Evolutionary conservation across 2,888 invertebrate genomes (phyloP).

Genomic region (Graphium colonna): DNA sequence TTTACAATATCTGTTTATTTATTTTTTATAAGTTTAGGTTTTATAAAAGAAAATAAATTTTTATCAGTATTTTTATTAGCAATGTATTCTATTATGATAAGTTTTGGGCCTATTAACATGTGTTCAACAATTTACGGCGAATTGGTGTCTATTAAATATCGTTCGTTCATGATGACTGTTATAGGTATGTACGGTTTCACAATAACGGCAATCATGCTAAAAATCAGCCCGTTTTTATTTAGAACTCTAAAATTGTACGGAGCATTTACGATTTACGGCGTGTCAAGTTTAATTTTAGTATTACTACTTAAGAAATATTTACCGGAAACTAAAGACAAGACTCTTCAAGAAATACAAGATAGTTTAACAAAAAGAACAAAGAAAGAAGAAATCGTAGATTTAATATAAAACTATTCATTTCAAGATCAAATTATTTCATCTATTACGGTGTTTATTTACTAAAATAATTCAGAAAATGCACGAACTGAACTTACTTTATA

Average conservation of each 20-base stretch:
- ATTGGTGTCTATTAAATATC: constrained; percentile 33
- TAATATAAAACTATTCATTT: too few species aligned
- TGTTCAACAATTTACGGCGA: constrained; percentile 36
- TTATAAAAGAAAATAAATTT: not conserved
- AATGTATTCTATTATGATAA: constrained; percentile 21
- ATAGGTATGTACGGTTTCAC: constrained; percentile 1
- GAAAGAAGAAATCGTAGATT: too few species aligned
- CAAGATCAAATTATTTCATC: too few species aligned
- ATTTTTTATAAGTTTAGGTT: constrained; percentile 21
- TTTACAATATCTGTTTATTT: constrained; percentile 36
- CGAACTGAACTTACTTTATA: too few species aligned
- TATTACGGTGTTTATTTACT: too few species aligned
- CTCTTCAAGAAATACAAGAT: constrained; percentile 29
- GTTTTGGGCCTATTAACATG: constrained; percentile 37
- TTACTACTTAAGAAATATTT: constrained; percentile 34
- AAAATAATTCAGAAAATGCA: too few species aligned
- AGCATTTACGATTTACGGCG: constrained; percentile 35
- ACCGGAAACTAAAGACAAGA: constrained; percentile 27
- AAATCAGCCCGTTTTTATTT: constrained; percentile 1
- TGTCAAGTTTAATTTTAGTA: constrained; percentile 28
- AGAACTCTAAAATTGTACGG: not conserved
- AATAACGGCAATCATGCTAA: not conserved
- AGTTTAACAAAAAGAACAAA: not conserved
- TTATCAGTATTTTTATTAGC: constrained; percentile 14
- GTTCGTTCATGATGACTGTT: constrained; percentile 16